Evolutionary conservation across 2,888 invertebrate species (phyloP).

Genomic region (Lasioglossum figueresi): DNA sequence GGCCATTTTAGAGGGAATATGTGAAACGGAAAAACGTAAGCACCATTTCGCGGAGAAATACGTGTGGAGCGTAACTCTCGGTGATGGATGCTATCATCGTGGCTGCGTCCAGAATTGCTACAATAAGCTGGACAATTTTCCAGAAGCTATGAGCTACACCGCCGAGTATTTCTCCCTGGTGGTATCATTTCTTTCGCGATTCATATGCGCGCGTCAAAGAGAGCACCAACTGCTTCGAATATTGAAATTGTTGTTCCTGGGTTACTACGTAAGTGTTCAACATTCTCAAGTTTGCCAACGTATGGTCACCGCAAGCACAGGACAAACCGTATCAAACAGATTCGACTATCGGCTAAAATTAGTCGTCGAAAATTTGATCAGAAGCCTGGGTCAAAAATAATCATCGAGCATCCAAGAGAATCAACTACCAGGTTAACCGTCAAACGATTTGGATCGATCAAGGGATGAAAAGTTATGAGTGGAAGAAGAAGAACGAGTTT

Average conservation of each 20-base stretch:
- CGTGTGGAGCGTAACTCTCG: slow-evolving; percentile 23
- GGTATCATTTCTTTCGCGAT: not conserved
- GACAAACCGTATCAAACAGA: not conserved
- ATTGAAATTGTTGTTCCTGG: not conserved
- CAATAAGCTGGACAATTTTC: slow-evolving; percentile 14
- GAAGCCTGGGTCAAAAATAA: not conserved
- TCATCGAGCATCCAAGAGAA: not conserved
- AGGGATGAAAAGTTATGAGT: not conserved
- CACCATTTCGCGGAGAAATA: slow-evolving; percentile 21
- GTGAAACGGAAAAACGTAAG: slow-evolving; percentile 24
- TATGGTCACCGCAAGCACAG: not conserved
- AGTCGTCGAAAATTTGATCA: not conserved
- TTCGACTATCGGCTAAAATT: not conserved
- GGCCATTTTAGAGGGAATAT: slow-evolving; percentile 17
- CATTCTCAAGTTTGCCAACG: not conserved
- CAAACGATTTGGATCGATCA: not conserved
- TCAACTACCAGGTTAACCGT: not conserved
- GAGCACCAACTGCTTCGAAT: not conserved
- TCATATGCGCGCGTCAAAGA: not conserved
- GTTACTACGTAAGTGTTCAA: not conserved
- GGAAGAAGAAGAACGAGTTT: slow-evolving; percentile 5
- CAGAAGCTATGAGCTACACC: not conserved
- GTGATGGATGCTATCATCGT: slow-evolving; percentile 25
- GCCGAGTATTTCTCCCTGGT: not conserved
- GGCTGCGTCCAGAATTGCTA: slow-evolving; percentile 11